Base-by-base conservation (phyloP, 2,888 invertebrate species). In the Entomobrya multifasciata region DNA sequence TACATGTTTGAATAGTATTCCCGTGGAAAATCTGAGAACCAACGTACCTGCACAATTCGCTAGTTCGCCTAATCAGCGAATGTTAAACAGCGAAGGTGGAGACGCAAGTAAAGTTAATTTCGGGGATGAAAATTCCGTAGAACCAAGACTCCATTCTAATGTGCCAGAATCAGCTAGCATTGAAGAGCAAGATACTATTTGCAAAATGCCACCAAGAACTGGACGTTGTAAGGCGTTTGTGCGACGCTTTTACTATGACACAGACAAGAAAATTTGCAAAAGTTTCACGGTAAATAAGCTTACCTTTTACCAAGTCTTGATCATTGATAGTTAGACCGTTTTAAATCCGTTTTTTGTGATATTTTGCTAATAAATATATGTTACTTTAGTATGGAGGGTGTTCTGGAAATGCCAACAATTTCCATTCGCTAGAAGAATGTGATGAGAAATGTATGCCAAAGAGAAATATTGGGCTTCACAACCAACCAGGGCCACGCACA, bases 351-450 rank as follows among this genome's bases (percentile, higher is more conserved):
- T n/a, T 6, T 62, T 30, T 49, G 13, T 8, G n/a, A 57, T 57
- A 44, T 22, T 15, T 41, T 57, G 25, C 20, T 11, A 20, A 4
- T 17, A 57, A 44, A 2, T 65, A 10, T 62, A 70, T 76, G 76
- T 1, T 77, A 15, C 15, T 15, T 70, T 36, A 84, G 55, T 90
- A 83, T 41, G 89, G 90, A n/a, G 90, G 90, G 0, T 92, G 92
- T 88, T 78, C 87, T 0, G 92, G 92, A 20, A 92, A 92, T 80
- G 89, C 78, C 4, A 92, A 92, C 82, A 91, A 91, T 47, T 92
- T 92, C 86, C 41, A 52, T 0, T 84, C 89, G 1, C 36, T 90
- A 47, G 74, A 84, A 15, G 90, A 89, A 20, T 92, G 92, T 87
- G 83, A 88, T 22, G 65, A 72, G 11, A 77, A 82, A 52, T 89